phyloP scores from a whole-genome alignment of 1,140 invertebrate genomes.

The Araneus ventricosus region DNA sequence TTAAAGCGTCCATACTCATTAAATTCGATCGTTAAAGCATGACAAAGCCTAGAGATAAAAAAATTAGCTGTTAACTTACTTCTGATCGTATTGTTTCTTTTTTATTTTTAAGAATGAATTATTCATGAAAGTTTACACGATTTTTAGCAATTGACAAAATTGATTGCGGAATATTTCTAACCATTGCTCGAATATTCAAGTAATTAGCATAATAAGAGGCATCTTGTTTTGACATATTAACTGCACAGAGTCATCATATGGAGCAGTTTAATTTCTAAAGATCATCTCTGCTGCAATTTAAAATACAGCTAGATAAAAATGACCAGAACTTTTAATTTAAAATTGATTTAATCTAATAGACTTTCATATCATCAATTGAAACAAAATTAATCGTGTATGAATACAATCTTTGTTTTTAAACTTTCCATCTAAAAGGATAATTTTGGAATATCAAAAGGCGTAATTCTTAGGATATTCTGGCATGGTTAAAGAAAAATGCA shows the following conservation, averaged over 20 bases:
- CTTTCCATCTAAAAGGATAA: too few species aligned
- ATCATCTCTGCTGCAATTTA: background rate
- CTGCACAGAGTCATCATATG: background rate
- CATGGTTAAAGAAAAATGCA: too few species aligned
- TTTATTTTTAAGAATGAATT: background rate
- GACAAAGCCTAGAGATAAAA: background rate
- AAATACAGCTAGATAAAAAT: background rate
- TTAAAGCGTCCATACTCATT: background rate
- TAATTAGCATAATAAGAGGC: background rate
- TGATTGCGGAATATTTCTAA: background rate
- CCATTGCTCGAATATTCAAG: background rate
- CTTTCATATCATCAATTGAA: too few species aligned
- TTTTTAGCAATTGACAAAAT: slow-evolving; percentile 1
- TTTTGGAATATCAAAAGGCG: too few species aligned
- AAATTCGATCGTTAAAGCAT: background rate
- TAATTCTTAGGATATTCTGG: too few species aligned
- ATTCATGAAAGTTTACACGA: slow-evolving; percentile 19
- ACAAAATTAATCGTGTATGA: too few species aligned
- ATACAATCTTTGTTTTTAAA: too few species aligned
- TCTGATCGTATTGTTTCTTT: background rate
- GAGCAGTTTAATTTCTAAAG: background rate
- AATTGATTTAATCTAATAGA: too few species aligned
- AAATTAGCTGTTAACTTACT: slow-evolving; percentile 5
- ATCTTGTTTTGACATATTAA: slow-evolving; percentile 21
- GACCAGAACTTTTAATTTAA: too few species aligned